These are phyloP conservation scores for Bathynomus jamesi DNA, from an alignment of 1,140 invertebrate genomes.

Conservation along the genomic window DNA sequence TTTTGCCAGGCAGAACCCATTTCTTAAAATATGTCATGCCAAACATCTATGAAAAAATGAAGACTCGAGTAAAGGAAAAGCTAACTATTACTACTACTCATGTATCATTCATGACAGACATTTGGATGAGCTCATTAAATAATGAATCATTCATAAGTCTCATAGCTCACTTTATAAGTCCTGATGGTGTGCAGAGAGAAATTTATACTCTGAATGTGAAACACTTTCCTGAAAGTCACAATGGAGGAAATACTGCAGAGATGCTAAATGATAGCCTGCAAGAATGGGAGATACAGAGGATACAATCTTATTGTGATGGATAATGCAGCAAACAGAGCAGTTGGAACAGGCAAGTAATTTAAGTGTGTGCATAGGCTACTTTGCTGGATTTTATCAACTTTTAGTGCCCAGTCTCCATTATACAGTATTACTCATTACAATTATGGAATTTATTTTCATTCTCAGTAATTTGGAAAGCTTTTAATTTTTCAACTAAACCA, in stretches of 20 bases:
- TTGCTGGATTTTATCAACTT: no score
- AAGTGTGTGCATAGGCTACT: no score
- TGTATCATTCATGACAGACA: background rate
- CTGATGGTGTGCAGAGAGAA: background rate
- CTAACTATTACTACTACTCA: background rate
- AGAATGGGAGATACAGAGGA: no score
- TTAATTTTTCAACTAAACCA: no score
- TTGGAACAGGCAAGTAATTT: no score
- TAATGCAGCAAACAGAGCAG: no score
- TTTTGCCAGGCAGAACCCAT: background rate
- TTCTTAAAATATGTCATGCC: background rate
- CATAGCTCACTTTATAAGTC: background rate
- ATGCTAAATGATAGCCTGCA: background rate
- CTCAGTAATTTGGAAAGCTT: no score
- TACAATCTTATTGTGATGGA: no score
- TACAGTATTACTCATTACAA: no score
- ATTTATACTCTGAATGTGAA: background rate
- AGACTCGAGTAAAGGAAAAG: background rate
- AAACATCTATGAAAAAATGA: background rate
- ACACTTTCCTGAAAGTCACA: conserved; percentile 1
- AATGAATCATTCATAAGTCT: background rate
- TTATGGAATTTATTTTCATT: no score
- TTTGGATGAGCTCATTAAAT: background rate
- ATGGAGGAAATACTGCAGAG: background rate
- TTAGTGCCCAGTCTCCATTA: no score